phyloP scores from a whole-genome alignment of 1,140 invertebrate genomes.

The Lasioglossum albipes region DNA sequence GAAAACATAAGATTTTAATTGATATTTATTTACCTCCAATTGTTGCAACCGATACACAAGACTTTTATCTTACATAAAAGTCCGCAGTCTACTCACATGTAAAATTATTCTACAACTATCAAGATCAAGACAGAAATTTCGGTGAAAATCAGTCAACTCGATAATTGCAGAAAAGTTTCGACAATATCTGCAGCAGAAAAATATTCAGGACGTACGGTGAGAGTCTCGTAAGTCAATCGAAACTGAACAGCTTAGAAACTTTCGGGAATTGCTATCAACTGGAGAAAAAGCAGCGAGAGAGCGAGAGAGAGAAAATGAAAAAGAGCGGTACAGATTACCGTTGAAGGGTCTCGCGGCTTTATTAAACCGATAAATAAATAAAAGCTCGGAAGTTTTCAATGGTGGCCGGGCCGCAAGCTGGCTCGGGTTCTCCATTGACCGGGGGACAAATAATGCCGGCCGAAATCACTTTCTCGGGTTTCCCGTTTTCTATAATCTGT shows the following conservation, averaged over 20 bases:
- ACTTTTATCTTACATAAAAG: no score
- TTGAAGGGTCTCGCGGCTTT: constrained; percentile 29
- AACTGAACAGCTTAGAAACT: constrained; percentile 18
- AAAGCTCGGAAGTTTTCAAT: constrained; percentile 8
- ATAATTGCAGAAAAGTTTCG: no score
- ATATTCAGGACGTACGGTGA: not conserved
- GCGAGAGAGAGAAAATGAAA: not conserved
- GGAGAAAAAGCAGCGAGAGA: not conserved
- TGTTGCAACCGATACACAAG: no score
- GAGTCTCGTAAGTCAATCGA: not conserved
- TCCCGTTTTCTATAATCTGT: not conserved
- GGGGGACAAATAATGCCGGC: constrained; percentile 38
- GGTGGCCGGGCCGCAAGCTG: not conserved
- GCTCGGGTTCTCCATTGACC: constrained; percentile 7
- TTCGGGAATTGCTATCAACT: not conserved
- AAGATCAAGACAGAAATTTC: no score
- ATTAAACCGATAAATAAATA: constrained; percentile 64
- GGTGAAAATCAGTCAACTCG: no score
- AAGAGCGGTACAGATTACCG: not conserved
- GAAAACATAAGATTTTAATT: no score
- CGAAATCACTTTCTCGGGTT: constrained; percentile 19
- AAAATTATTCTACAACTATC: no score
- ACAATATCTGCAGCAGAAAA: not conserved
- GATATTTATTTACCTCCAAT: no score
- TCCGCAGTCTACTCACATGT: no score